Evolutionary conservation across 2,797 vertebrate genomes (phyloP), one percentile per base, ranked within the genome.

Genomic region (Pantherophis vulpinus): DNA sequence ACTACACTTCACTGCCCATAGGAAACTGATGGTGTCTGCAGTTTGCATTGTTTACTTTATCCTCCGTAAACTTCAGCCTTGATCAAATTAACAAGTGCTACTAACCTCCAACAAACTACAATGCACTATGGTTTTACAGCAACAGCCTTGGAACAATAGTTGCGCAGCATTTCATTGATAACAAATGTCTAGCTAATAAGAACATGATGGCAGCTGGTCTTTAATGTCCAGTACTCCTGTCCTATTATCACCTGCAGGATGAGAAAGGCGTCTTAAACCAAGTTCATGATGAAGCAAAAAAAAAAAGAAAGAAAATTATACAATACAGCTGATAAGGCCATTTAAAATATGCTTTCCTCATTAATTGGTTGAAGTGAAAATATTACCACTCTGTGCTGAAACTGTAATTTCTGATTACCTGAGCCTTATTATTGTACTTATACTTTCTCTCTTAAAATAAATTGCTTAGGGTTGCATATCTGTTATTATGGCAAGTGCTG

Each of bases 21-120:
- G 98, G 98, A 99, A 99, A 99, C 98, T 99, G 99, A 99, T 99
- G 98, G 98, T 99, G 99, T 99, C 98, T 98, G 99, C 99, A 99
- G 98, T 99, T 99, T 99, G 98, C 98, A 98, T 99, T 99, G 98
- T 99, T 99, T 99, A 99, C 98, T 99, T 99, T 99, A 98, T 98
- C 98, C 98, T 98, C 97, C 96, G 98, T 98, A 98, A 98, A 98
- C 97, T 98, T 98, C 98, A 98, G 98, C 98, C 98, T 98, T 98
- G 98, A 99, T 99, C 98, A 98, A 98, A 98, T 99, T 98, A 99
- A 98, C 98, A 98, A 98, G 98, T 97, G 97, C 97, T 98, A 98
- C 98, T 98, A 98, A 98, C 98, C 98, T 98, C 98, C 97, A 98
- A 97, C 98, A 98, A 98, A 98, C 97, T 97, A 97, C 95, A 96